Evolutionary conservation across 2,113 vertebrate genomes (phyloP), one percentile per base, ranked within the genome.

Genomic region (Gymnarchus niloticus): DNA sequence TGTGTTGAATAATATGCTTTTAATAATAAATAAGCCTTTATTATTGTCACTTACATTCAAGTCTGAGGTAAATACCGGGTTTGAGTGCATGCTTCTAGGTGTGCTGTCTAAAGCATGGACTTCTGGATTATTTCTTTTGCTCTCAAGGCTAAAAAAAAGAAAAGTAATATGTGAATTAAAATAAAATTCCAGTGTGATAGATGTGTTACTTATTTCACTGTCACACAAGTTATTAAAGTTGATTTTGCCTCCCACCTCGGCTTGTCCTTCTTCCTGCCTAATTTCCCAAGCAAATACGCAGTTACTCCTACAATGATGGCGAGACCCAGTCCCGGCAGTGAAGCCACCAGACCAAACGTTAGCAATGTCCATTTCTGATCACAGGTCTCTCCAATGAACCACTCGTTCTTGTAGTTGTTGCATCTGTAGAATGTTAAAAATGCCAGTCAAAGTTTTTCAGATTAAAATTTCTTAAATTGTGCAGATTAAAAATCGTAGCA

Each of bases 291-390:
- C 14, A 49, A n/a, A 19, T 78, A n/a, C 1, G n/a, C 81, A 1
- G 41, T 44, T 19, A 88, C n/a, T n/a, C 90, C 89, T 14, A 90
- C 86, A 23, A 89, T 1, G 19, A 84, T 3, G 3, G 88, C 90
- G 14, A 91, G 84, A 0, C 56, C 86, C 25, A 90, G 2, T 61
- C 90, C 89, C 56, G 90, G 90, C 33, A 91, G 84, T 1, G 89
- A 87, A 3, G 89, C 89, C 77, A 91, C 88, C n/a, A 91, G 83
- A 44, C 83, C 87, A 17, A 91, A 89, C 14, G 82, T 84, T 48
- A 86, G 1, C 10, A 81, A 7, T 2, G 78, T 89, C 89, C 89
- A 91, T 46, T 59, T 83, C 85, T 88, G 87, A 17, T 80, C 81
- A 61, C 89, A 90, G 21, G 56, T 57, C 19, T 84, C 85, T 6